These are phyloP conservation scores for Steinernema hermaphroditum DNA, from an alignment of 2,888 invertebrate species.

Conservation along the genomic window DNA sequence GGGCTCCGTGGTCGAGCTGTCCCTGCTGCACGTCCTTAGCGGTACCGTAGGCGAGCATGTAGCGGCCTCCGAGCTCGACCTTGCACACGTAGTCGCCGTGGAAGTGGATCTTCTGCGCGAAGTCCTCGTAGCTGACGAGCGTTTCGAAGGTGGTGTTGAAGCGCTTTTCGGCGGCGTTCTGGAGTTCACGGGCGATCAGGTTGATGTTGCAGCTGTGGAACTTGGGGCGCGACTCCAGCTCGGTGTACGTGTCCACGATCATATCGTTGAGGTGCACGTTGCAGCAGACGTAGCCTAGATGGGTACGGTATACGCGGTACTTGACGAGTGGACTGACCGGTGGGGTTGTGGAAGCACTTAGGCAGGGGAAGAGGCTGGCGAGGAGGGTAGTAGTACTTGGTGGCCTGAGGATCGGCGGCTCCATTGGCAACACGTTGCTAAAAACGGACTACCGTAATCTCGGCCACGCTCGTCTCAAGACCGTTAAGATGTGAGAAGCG, in stretches of 20 bases:
- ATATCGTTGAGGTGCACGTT: constrained; percentile 46
- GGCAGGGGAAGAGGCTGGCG: constrained; percentile 44
- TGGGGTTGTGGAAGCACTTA: constrained; percentile 49
- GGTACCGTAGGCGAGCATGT: constrained; percentile 51
- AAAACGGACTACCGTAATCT: not conserved
- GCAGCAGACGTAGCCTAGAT: constrained; percentile 43
- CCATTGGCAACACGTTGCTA: constrained; percentile 22
- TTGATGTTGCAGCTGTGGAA: constrained; percentile 52
- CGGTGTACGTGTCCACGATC: constrained; percentile 51
- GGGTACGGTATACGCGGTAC: not conserved
- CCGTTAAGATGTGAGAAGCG: constrained; percentile 3
- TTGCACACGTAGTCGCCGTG: constrained; percentile 48
- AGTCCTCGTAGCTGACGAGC: constrained; percentile 47
- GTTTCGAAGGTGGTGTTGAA: constrained; percentile 50
- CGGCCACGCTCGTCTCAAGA: not conserved
- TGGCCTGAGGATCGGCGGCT: constrained; percentile 35
- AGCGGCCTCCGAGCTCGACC: constrained; percentile 48
- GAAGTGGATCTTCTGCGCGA: constrained; percentile 51
- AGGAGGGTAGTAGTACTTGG: constrained; percentile 49
- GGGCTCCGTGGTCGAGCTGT: not conserved
- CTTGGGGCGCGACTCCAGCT: constrained; percentile 44
- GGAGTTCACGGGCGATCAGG: constrained; percentile 39
- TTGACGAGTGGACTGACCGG: constrained; percentile 31
- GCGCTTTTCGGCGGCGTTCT: constrained; percentile 23
- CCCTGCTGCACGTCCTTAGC: constrained; percentile 39